Percentiles rank a stretch among this genome's conserved stretches.
Conservation (phyloP, 2,113 vertebrate species). For the Zosterops hypoxanthus region DNA sequence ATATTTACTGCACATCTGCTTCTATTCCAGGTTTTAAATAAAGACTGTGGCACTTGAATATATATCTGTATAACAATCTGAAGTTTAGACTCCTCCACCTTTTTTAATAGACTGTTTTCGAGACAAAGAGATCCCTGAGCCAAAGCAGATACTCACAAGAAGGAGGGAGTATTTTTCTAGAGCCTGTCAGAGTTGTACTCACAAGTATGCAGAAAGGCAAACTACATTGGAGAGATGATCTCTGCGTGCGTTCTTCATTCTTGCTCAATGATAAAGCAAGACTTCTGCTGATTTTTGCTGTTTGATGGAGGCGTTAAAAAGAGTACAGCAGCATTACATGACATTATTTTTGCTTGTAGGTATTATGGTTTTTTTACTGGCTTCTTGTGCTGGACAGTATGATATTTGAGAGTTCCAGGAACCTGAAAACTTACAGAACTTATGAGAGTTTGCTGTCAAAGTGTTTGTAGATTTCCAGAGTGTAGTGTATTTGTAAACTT, state of each 20-base stretch:
- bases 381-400: not conserved
- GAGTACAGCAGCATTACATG: rapidly evolving
- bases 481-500: not conserved
- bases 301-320: not conserved
- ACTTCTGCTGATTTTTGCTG: not conserved
- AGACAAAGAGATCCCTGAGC: not conserved
- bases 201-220: not conserved
- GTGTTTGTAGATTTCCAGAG: not conserved
- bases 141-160: not conserved
- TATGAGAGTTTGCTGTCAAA: not conserved
- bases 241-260: not conserved
- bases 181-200: not conserved
- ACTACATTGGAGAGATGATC: not conserved
- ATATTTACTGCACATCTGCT: not conserved
- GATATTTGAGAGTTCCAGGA: not conserved
- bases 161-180: not conserved
- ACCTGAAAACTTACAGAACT: not conserved
- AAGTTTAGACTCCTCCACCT: not conserved
- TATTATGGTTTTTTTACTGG: not conserved
- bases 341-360: not conserved
- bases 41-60: not conserved
- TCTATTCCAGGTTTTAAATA: not conserved
- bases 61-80: not conserved
- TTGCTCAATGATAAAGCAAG: not conserved
- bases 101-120: not conserved